Conservation (phyloP, 2,113 vertebrate species). For the Alethe castanea region DNA sequence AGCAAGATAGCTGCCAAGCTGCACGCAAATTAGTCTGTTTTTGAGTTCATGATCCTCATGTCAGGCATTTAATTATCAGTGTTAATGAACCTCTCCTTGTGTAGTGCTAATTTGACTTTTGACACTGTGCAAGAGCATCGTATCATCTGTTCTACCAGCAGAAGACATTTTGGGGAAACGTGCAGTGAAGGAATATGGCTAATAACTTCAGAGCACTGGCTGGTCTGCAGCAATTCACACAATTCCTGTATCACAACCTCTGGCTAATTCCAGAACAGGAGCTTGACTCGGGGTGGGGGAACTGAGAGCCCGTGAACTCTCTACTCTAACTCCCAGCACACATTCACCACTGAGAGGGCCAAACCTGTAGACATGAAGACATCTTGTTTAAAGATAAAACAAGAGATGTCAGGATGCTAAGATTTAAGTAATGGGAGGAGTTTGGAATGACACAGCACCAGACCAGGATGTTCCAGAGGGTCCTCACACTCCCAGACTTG, state of each 20-base stretch:
- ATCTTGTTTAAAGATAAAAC: neutral
- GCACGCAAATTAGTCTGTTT: neutral
- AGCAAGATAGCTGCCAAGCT: slow-evolving; percentile 36
- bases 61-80: neutral
- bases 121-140: neutral
- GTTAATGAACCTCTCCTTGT: neutral
- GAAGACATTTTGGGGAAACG: neutral
- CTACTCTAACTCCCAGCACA: neutral
- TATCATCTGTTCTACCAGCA: neutral
- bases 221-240: neutral
- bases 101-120: neutral
- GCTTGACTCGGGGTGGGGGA: too few species aligned
- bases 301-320: neutral
- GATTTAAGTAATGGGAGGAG: neutral
- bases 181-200: neutral
- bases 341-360: neutral
- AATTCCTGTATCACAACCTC: neutral
- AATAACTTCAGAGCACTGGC: neutral
- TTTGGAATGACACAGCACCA: neutral
- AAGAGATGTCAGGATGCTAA: neutral
- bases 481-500: neutral
- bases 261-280: neutral
- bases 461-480: neutral
- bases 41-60: neutral
- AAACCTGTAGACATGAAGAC: neutral